phyloP scores from a whole-genome alignment of 2,797 vertebrate species.

The Fistularia commersonii region DNA sequence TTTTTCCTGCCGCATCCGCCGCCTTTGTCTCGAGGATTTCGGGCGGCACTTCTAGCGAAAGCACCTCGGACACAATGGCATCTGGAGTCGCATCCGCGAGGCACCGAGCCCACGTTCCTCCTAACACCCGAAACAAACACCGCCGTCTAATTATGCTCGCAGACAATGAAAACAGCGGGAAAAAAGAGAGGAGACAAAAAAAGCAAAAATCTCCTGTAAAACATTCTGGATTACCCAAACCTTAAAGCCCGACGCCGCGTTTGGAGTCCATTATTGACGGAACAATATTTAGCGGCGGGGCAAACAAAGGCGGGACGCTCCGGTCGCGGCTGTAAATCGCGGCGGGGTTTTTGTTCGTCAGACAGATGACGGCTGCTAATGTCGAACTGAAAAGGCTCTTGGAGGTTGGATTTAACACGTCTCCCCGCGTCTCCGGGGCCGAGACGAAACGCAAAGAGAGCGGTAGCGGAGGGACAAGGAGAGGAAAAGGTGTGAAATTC shows the following conservation, averaged over 20 bases:
- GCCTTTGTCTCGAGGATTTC: slow-evolving; percentile 71
- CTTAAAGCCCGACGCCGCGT: slow-evolving; percentile 60
- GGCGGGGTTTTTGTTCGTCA: slow-evolving; percentile 55
- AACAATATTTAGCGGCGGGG: slow-evolving; percentile 62
- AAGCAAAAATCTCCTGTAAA: slow-evolving; percentile 52
- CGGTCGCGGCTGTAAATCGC: slow-evolving; percentile 46
- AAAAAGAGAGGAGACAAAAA: slow-evolving; percentile 23
- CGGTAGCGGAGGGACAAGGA: slow-evolving; percentile 50
- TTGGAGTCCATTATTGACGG: slow-evolving; percentile 66
- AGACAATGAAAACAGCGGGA: slow-evolving; percentile 55
- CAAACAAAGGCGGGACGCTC: slow-evolving; percentile 58
- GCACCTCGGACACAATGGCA: slow-evolving; percentile 69
- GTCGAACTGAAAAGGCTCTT: slow-evolving; percentile 64
- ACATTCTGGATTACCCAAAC: slow-evolving; percentile 70
- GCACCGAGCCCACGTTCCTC: slow-evolving; percentile 62
- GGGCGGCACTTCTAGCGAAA: slow-evolving; percentile 62
- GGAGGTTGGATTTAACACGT: slow-evolving; percentile 70
- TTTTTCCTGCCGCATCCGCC: slow-evolving; percentile 41
- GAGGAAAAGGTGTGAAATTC: slow-evolving; percentile 64
- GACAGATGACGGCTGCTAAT: slow-evolving; percentile 67
- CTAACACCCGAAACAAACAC: slow-evolving; percentile 66
- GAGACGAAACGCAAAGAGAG: slow-evolving; percentile 36
- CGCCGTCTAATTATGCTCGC: slow-evolving; percentile 65
- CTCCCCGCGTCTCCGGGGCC: slow-evolving; percentile 51
- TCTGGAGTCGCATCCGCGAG: slow-evolving; percentile 59